Evolutionary conservation across 2,888 invertebrate genomes (phyloP).

Genomic region (Helicoverpa assulta): DNA sequence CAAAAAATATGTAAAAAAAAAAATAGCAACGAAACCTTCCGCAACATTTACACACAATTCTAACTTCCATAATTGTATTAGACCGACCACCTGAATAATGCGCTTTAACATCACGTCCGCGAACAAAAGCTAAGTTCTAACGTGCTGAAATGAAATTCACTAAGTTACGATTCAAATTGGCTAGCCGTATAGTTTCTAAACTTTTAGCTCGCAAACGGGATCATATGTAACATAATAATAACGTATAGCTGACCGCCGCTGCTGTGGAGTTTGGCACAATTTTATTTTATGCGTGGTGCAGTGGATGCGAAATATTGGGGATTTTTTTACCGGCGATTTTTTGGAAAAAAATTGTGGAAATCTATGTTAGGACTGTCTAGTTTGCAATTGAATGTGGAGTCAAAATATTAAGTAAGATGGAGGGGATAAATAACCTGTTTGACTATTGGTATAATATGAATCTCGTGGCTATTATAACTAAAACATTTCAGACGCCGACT

Average conservation of each 20-base stretch:
- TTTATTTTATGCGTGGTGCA: background rate
- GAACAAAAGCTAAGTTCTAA: constrained; percentile 63
- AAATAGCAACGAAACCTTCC: constrained; percentile 34
- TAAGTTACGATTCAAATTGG: constrained; percentile 67
- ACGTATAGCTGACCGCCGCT: constrained; percentile 17
- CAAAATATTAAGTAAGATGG: no score
- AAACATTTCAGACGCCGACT: no score
- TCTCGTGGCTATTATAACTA: no score
- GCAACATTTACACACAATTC: constrained; percentile 40
- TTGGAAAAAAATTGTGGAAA: background rate
- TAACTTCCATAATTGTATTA: constrained; percentile 61
- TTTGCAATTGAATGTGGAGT: no score
- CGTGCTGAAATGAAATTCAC: constrained; percentile 64
- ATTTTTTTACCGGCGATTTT: background rate
- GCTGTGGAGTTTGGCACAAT: constrained; percentile 39
- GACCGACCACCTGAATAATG: constrained; percentile 60
- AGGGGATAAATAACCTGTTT: no score
- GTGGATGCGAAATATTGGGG: background rate
- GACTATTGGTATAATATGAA: no score
- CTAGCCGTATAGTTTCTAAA: constrained; percentile 56
- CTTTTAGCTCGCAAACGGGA: constrained; percentile 56
- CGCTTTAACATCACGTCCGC: constrained; percentile 53
- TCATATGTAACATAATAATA: constrained; percentile 54
- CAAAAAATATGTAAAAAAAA: constrained; percentile 36
- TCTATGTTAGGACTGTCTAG: no score